These are phyloP conservation scores for Astreopora myriophthalma DNA, from an alignment of 64 coral and sea anemone genomes.

Conservation along the genomic window DNA sequence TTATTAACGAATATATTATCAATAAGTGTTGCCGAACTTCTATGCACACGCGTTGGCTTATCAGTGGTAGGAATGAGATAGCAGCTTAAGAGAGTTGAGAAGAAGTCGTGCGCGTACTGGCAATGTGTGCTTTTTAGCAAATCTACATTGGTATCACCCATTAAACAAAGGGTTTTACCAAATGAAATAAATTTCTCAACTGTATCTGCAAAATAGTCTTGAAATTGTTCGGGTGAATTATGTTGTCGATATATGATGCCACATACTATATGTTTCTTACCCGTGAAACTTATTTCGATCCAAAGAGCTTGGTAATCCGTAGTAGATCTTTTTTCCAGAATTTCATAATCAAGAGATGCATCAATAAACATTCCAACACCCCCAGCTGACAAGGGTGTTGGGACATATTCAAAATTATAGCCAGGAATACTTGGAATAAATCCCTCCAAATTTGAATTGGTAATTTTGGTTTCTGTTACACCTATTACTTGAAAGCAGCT, in stretches of 20 bases:
- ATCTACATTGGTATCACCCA: conserved; percentile 57
- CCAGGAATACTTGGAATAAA: conserved; percentile 17
- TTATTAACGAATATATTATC: conserved; percentile 63
- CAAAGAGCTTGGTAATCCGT: conserved; percentile 45
- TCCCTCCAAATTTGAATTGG: conserved; percentile 25
- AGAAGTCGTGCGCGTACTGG: conserved; percentile 43
- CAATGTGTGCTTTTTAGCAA: conserved; percentile 54
- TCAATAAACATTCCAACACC: conserved; percentile 15
- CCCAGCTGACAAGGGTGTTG: conserved; percentile 29
- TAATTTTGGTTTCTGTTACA: conserved; percentile 62
- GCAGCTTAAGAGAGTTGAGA: conserved; percentile 56
- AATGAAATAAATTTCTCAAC: conserved; percentile 54
- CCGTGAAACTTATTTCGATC: conserved; percentile 35
- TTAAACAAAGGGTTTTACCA: conserved; percentile 35
- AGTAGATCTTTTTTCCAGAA: conserved; percentile 38
- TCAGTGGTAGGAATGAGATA: conserved; percentile 58
- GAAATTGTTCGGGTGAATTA: conserved; percentile 56
- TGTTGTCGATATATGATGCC: conserved; percentile 60
- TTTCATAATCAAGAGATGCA: conserved; percentile 10
- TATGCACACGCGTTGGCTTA: conserved; percentile 49
- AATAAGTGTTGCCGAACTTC: conserved; percentile 49
- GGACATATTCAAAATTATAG: conserved; percentile 64
- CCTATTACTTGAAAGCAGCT: conserved; percentile 35
- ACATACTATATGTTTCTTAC: conserved; percentile 55
- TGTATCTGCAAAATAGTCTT: conserved; percentile 44